A percentile compares a stretch with the other conserved stretches of the same genome.
phyloP scores from a whole-genome alignment of 2,888 invertebrate genomes.

The Chymomyza caudatula region DNA sequence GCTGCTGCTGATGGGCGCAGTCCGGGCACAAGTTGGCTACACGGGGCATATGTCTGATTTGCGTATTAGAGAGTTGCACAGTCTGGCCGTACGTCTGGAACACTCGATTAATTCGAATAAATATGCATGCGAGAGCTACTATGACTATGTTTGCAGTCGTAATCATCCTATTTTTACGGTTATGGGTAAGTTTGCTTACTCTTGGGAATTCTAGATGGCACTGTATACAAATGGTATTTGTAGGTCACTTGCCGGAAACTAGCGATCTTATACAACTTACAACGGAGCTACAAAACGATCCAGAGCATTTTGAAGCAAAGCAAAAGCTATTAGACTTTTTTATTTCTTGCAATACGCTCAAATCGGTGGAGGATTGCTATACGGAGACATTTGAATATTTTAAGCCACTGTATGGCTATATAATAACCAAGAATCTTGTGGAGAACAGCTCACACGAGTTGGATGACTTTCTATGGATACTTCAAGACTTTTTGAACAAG shows the following conservation, averaged over 20 bases:
- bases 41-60: conserved; percentile 65
- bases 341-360: conserved; percentile 70
- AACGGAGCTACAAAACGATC: conserved; percentile 67
- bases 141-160: conserved; percentile 73
- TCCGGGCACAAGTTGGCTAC: conserved; percentile 56
- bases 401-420: conserved; percentile 74
- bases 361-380: conserved; percentile 74
- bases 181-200: conserved; percentile 57
- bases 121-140: conserved; percentile 73
- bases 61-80: conserved; percentile 66
- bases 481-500: conserved; percentile 58
- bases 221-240: no score
- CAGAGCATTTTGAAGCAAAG: conserved; percentile 72
- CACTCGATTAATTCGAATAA: conserved; percentile 68
- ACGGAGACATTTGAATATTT: conserved; percentile 74
- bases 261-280: conserved; percentile 65
- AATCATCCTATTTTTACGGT: conserved; percentile 73
- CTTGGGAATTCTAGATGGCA: no score
- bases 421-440: conserved; percentile 66
- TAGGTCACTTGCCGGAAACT: conserved; percentile 67
- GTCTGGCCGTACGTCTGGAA: conserved; percentile 60
- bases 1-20: conserved; percentile 1
- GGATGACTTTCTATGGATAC: conserved; percentile 53
- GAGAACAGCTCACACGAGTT: conserved; percentile 58
- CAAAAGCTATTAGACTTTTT: conserved; percentile 74